Conservation (phyloP, 2,797 vertebrate genomes). For the Premnoplex brunnescens region DNA sequence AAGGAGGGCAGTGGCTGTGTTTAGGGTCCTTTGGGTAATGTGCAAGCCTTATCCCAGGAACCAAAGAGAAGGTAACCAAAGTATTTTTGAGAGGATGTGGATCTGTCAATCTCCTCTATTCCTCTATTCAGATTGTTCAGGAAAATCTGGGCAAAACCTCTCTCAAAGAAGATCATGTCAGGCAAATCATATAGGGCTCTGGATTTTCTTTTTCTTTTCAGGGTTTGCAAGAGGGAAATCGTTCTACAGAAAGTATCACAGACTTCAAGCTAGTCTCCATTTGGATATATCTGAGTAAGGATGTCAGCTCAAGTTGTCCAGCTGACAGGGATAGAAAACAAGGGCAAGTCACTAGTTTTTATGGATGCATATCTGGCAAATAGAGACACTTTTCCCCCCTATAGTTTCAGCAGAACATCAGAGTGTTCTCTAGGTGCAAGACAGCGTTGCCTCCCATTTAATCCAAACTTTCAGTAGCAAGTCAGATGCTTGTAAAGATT, state of each 20-base stretch:
- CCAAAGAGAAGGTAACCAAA: neutral
- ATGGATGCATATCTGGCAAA: neutral
- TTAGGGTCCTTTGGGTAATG: neutral
- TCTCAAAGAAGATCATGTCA: neutral
- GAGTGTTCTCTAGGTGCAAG: neutral
- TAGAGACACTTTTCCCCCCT: neutral
- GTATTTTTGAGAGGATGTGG: neutral
- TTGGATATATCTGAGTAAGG: neutral
- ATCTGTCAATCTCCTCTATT: neutral
- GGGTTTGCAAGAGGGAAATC: neutral
- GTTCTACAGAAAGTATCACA: neutral
- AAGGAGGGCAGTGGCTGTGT: neutral
- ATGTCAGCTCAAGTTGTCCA: neutral
- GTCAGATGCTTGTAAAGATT: neutral
- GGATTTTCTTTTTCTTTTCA: neutral
- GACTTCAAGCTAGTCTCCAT: neutral
- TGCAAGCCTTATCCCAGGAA: neutral
- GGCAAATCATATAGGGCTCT: neutral
- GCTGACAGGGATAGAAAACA: neutral
- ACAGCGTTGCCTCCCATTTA: neutral
- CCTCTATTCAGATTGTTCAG: neutral
- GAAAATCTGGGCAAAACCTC: neutral
- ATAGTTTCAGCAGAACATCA: neutral
- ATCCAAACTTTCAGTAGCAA: neutral
- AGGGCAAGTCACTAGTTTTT: neutral